phyloP scores from a whole-genome alignment of 2,797 vertebrate species.

The Melopsittacus undulatus region DNA sequence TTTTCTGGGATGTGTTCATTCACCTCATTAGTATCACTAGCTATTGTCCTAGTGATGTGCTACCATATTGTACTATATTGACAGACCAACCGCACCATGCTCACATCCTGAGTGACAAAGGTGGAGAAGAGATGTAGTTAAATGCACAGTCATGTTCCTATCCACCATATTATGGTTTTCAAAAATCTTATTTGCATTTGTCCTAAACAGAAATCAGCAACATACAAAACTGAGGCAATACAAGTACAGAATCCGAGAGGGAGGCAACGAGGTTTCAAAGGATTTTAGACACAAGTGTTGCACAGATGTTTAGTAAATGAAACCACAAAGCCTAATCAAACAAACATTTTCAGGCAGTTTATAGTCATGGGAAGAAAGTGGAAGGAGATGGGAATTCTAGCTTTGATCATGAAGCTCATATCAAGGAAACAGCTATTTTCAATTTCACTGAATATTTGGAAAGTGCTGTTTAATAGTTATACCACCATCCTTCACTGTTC shows the following conservation, averaged over 20 bases:
- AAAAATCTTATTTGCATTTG: not conserved
- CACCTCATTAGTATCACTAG: not conserved
- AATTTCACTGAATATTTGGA: slow-evolving; percentile 10
- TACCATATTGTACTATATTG: not conserved
- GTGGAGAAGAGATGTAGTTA: not conserved
- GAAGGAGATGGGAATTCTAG: slow-evolving; percentile 30
- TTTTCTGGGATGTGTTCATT: not conserved
- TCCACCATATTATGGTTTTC: not conserved
- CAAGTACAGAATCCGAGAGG: not conserved
- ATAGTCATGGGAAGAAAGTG: slow-evolving; percentile 48
- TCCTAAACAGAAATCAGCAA: not conserved
- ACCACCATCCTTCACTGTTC: not conserved
- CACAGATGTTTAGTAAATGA: slow-evolving; percentile 60
- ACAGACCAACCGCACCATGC: not conserved
- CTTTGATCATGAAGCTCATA: slow-evolving; percentile 45
- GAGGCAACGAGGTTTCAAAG: slow-evolving; percentile 21
- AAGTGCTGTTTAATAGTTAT: not conserved
- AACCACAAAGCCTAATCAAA: slow-evolving; percentile 55
- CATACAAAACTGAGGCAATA: not conserved
- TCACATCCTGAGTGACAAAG: not conserved
- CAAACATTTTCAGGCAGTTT: slow-evolving; percentile 46
- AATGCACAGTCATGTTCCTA: not conserved
- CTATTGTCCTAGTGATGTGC: not conserved
- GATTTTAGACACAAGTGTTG: slow-evolving; percentile 49
- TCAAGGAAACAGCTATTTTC: slow-evolving; percentile 43